A percentile compares a stretch with the other conserved stretches of the same genome.
Evolutionary conservation across 2,888 invertebrate genomes (phyloP).

Genomic region (Coleophora deauratella): DNA sequence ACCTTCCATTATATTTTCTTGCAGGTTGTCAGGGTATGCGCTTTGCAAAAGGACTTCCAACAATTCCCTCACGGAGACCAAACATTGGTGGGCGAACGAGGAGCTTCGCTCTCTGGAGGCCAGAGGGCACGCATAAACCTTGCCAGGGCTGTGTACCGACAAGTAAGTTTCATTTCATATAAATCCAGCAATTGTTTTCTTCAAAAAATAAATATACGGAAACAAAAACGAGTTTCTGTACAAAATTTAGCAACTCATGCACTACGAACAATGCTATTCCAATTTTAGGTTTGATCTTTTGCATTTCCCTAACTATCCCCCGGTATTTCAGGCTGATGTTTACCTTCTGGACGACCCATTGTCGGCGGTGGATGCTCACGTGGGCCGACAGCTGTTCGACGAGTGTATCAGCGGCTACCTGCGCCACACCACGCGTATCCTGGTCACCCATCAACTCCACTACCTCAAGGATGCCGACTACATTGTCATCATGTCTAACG

Average conservation of each 20-base stretch:
- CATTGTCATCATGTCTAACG: conserved; percentile 74
- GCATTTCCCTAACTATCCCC: not conserved
- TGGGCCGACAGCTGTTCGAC: conserved; percentile 84
- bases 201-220: not conserved
- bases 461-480: conserved; percentile 66
- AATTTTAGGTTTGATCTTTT: too few species aligned
- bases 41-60: conserved; percentile 82
- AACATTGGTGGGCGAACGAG: conserved; percentile 88
- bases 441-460: conserved; percentile 93
- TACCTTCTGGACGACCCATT: conserved; percentile 88
- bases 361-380: conserved; percentile 86
- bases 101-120: conserved; percentile 86
- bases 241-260: too few species aligned
- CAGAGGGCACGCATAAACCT: conserved; percentile 85
- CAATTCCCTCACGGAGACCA: conserved; percentile 80
- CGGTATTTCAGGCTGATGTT: conserved; percentile 76
- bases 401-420: conserved; percentile 81
- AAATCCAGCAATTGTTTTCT: not conserved
- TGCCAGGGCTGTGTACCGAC: conserved; percentile 79
- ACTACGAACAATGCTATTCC: too few species aligned
- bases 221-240: too few species aligned
- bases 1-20: too few species aligned
- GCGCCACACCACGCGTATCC: conserved; percentile 80
- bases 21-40: conserved; percentile 77
- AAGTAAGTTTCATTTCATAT: conserved; percentile 41